Percentiles rank a stretch among this genome's conserved stretches.
Conservation (phyloP, 35 echinoderm and acorn worm species). For the Nesometra sesokonis region DNA sequence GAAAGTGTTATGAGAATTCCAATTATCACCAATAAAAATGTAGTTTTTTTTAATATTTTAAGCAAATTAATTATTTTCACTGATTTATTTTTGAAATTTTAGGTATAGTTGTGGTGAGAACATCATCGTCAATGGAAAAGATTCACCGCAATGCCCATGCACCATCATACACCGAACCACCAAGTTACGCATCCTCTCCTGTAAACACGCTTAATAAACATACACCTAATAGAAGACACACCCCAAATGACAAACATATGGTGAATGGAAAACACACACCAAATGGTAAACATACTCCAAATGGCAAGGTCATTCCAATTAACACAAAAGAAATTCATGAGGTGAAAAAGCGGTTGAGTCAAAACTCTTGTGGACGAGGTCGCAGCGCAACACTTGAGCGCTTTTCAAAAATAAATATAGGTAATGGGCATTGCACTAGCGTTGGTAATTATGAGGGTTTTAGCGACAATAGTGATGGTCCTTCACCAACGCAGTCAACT, state of each 20-base stretch:
- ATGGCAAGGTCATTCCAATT: background rate
- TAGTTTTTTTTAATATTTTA: too few relatives aligned
- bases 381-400: background rate
- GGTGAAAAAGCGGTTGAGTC: background rate
- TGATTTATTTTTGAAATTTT: background rate
- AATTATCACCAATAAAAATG: background rate
- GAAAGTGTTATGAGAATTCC: background rate
- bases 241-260: background rate
- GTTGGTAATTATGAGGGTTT: background rate
- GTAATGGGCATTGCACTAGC: background rate
- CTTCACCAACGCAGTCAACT: background rate
- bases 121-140: background rate
- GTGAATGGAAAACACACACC: too few relatives aligned
- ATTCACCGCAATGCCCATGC: background rate
- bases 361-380: background rate
- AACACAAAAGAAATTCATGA: background rate
- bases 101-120: background rate
- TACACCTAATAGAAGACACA: background rate
- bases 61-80: too few relatives aligned
- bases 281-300: background rate
- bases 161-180: background rate
- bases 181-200: background rate
- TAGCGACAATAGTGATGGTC: background rate
- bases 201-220: background rate
- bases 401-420: background rate